Evolutionary conservation across 2,113 vertebrate genomes (phyloP).

Genomic region (Bettongia penicillata): DNA sequence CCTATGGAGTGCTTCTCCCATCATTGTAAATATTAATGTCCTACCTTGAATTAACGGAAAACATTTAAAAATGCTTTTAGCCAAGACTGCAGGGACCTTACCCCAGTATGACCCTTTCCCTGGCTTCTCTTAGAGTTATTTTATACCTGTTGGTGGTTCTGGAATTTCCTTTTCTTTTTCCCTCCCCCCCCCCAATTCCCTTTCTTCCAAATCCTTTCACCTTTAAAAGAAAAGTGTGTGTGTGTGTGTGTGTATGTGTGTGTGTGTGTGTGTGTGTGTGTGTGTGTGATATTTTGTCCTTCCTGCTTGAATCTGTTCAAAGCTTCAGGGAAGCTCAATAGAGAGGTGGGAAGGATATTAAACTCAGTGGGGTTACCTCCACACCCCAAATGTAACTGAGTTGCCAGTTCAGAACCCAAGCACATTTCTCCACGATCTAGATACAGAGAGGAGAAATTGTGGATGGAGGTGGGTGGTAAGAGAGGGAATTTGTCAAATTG

Average conservation of each 20-base stretch:
- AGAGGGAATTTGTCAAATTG: too few species aligned
- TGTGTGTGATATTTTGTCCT: constrained; percentile 54
- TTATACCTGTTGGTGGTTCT: background rate
- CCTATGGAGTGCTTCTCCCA: background rate
- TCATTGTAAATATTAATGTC: background rate
- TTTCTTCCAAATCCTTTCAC: background rate
- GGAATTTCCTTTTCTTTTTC: background rate
- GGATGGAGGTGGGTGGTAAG: background rate
- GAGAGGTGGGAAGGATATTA: constrained; percentile 75
- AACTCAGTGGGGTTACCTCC: constrained; percentile 52
- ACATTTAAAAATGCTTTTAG: constrained; percentile 32
- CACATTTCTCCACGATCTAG: background rate
- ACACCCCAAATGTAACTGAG: constrained; percentile 58
- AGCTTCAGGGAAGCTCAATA: constrained; percentile 57
- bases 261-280: too few species aligned
- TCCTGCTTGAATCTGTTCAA: constrained; percentile 41
- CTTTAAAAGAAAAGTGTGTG: background rate
- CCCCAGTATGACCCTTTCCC: background rate
- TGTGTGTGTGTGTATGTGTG: too few species aligned
- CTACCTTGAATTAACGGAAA: background rate
- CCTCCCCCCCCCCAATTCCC: background rate
- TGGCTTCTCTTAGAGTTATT: background rate
- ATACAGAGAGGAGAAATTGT: background rate
- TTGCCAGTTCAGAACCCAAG: background rate
- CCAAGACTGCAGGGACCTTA: background rate